phyloP scores from a whole-genome alignment of 2,797 vertebrate species.

The Chelon auratus region DNA sequence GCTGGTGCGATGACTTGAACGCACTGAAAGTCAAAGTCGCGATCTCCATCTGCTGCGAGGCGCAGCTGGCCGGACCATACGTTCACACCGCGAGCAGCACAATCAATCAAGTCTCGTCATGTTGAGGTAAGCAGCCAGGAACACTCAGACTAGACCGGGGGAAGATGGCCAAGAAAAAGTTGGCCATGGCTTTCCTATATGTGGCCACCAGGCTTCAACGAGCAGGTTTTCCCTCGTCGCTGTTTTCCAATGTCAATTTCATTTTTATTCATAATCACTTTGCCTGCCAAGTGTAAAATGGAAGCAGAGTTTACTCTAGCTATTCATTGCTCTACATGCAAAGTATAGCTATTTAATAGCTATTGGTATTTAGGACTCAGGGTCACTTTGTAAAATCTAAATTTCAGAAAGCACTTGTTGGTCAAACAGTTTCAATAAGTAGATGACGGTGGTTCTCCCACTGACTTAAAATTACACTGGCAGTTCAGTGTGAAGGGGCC shows the following conservation, averaged over 20 bases:
- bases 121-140: slow-evolving; percentile 46
- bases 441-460: not conserved
- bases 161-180: slow-evolving; percentile 41
- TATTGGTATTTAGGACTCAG: not conserved
- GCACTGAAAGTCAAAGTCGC: slow-evolving; percentile 21
- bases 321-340: slow-evolving; percentile 29
- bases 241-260: slow-evolving; percentile 60
- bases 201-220: slow-evolving; percentile 46
- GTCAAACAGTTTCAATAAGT: not conserved
- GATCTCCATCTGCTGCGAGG: slow-evolving; percentile 36
- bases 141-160: slow-evolving; percentile 26
- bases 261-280: slow-evolving; percentile 66
- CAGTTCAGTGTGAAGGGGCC: slow-evolving; percentile 32
- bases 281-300: slow-evolving; percentile 57
- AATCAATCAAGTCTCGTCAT: slow-evolving; percentile 62
- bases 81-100: slow-evolving; percentile 45
- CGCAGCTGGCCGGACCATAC: slow-evolving; percentile 43
- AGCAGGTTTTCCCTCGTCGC: slow-evolving; percentile 48
- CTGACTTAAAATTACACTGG: slow-evolving; percentile 12
- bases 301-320: slow-evolving; percentile 57
- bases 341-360: slow-evolving; percentile 37
- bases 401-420: slow-evolving; percentile 7
- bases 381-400: not conserved
- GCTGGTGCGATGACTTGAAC: slow-evolving; percentile 2
- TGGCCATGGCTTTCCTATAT: slow-evolving; percentile 46